Base-by-base conservation (phyloP, 2,797 vertebrate genomes). In the Sardinella longiceps region DNA sequence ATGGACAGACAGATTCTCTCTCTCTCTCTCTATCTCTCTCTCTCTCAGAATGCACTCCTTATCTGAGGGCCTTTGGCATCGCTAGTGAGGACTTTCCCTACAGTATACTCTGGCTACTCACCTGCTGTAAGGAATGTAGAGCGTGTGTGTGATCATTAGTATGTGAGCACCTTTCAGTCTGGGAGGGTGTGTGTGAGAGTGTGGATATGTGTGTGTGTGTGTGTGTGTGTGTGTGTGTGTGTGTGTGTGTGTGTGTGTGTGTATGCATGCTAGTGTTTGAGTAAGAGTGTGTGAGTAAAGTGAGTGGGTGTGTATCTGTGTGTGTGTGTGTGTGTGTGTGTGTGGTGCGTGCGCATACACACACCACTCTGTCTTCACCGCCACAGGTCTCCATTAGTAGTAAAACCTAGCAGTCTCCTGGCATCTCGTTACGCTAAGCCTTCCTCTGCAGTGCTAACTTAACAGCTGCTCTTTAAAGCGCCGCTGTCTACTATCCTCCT, bases 371-470 rank as follows among this genome's bases (percentile, higher is more conserved):
- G 37, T n/a, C 70, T 28, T 77, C 33, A 43, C 33, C 23, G 70
- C 70, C 70, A 77, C 70, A 43, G 70, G 70, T 43, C 33, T 15
- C 80, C 63, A 66, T 60, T 81, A 51, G 25, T 45, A 82, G 51
- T 12, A 84, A 63, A 85, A 50, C 56, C 84, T 10, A 77, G 58
- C 45, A 56, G 86, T 88, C 89, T 90, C 87, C 51, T 84, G 89
- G 83, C 85, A 0, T 86, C 89, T 90, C 48, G 70, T 90, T 90
- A 39, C 87, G 85, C 84, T 86, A 70, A 84, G 82, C 56, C 86
- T 39, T n/a, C n/a, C 84, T 84, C 86, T 89, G 39, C 58, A 77
- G 53, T 7, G 50, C 20, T 20, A 66, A 53, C 81, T 63, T 81
- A 53, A 85, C 48, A 74, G 80, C 43, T 81, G 48, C 50, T 77